Percentiles rank a stretch among this genome's conserved stretches.
Conservation (phyloP, 2,888 invertebrate genomes). For the Camptogramma bilineatum region DNA sequence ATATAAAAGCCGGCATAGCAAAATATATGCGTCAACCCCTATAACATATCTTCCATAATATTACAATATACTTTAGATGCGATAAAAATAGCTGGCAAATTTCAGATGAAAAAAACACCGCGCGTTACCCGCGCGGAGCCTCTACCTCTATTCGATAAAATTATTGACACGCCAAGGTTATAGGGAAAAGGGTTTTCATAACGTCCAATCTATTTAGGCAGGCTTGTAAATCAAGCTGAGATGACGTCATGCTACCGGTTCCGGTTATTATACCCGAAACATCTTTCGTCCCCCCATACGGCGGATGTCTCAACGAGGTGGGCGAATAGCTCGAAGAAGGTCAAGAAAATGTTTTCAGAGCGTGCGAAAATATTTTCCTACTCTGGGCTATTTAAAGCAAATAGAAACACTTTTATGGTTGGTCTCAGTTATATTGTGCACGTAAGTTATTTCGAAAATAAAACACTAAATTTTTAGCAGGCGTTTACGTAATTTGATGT, state of each 20-base stretch:
- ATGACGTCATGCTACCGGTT: constrained; percentile 46
- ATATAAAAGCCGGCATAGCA: background rate
- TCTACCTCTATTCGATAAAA: constrained; percentile 35
- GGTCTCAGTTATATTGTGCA: background rate
- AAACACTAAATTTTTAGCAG: background rate
- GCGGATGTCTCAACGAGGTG: constrained; percentile 42
- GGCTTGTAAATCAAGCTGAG: constrained; percentile 45
- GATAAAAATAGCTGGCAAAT: constrained; percentile 26
- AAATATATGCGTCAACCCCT: constrained; percentile 14
- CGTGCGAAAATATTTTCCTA: constrained; percentile 9
- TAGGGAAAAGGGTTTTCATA: constrained; percentile 43
- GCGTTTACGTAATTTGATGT: constrained; percentile 3
- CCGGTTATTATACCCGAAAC: constrained; percentile 45
- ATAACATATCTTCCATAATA: constrained; percentile 14
- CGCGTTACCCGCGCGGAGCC: constrained; percentile 20
- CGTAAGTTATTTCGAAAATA: background rate
- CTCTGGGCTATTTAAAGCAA: background rate
- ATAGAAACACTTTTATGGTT: background rate
- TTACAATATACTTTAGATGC: constrained; percentile 16
- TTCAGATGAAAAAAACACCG: constrained; percentile 26
- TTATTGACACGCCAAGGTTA: constrained; percentile 44
- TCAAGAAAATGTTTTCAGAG: constrained; percentile 32
- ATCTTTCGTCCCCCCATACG: constrained; percentile 41
- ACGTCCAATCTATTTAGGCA: constrained; percentile 46
- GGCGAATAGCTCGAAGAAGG: constrained; percentile 41